phyloP scores from a whole-genome alignment of 2,797 vertebrate species.

The Atherinosoma microstoma region DNA sequence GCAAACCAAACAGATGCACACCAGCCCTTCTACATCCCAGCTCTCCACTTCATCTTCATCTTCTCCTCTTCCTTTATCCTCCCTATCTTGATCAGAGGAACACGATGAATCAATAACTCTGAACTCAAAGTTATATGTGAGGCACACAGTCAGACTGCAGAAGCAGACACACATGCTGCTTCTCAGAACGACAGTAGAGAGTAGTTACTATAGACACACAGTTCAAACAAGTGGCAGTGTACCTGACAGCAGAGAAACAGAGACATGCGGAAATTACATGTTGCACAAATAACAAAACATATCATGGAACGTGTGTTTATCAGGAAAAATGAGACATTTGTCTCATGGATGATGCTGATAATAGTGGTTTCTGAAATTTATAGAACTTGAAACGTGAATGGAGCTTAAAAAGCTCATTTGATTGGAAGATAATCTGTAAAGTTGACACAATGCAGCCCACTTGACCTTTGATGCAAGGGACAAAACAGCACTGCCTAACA shows the following conservation, averaged over 20 bases:
- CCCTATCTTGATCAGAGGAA: conserved; percentile 26
- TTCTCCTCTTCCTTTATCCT: conserved; percentile 3
- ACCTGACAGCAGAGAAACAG: conserved; percentile 35
- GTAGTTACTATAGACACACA: conserved; percentile 22
- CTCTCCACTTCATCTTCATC: conserved; percentile 10
- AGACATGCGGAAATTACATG: conserved; percentile 11
- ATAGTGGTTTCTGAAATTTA: background rate
- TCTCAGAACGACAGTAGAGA: conserved; percentile 20
- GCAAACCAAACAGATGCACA: conserved; percentile 26
- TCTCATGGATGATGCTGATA: conserved; percentile 1
- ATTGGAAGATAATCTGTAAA: background rate
- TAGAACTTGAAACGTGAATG: background rate
- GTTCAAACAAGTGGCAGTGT: conserved; percentile 34
- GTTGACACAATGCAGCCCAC: background rate
- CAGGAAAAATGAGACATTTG: background rate
- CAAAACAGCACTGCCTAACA: background rate
- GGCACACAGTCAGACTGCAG: conserved; percentile 8
- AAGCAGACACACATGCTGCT: conserved; percentile 17
- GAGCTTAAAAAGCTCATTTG: background rate
- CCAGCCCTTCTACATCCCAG: conserved; percentile 11
- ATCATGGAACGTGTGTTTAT: background rate
- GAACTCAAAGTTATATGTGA: conserved; percentile 30
- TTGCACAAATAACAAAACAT: conserved; percentile 7
- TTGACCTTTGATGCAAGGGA: background rate
- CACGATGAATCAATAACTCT: conserved; percentile 31